These are phyloP conservation scores for Euwallacea similis DNA, from an alignment of 1,140 invertebrate genomes.

Conservation along the genomic window DNA sequence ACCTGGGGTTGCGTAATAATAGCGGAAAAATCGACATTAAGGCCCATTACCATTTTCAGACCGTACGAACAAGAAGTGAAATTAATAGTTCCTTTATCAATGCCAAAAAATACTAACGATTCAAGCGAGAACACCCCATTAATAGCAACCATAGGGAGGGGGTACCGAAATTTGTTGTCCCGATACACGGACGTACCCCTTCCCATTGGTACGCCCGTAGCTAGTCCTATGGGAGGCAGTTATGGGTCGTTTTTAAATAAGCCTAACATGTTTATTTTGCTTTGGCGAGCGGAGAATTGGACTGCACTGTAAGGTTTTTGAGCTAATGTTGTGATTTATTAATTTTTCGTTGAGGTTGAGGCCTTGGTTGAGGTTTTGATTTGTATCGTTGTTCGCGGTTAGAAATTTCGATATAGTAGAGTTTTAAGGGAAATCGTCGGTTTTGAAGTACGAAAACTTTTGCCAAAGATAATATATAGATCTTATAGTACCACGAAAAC, in stretches of 20 bases:
- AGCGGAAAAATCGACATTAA: conserved; percentile 74
- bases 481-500: too few relatives aligned
- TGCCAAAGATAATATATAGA: too few relatives aligned
- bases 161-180: conserved; percentile 78
- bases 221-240: conserved; percentile 47
- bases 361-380: too few relatives aligned
- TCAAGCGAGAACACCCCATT: conserved; percentile 57
- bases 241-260: conserved; percentile 38
- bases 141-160: conserved; percentile 78
- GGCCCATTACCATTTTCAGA: conserved; percentile 86
- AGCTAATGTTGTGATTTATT: too few relatives aligned
- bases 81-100: conserved; percentile 54
- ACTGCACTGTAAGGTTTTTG: conserved; percentile 47
- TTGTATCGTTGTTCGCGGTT: too few relatives aligned
- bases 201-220: conserved; percentile 45
- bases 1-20: conserved; percentile 91
- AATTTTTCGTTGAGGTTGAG: too few relatives aligned
- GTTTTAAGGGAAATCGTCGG: too few relatives aligned
- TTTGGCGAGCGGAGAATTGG: conserved; percentile 76
- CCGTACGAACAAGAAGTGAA: conserved; percentile 83
- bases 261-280: conserved; percentile 68
- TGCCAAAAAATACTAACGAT: conserved; percentile 45
- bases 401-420: too few relatives aligned
- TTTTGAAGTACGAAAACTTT: too few relatives aligned
- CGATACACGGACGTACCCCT: conserved; percentile 65